Evolutionary conservation across 2,888 invertebrate genomes (phyloP).

Genomic region (Microplitis deprimator): DNA sequence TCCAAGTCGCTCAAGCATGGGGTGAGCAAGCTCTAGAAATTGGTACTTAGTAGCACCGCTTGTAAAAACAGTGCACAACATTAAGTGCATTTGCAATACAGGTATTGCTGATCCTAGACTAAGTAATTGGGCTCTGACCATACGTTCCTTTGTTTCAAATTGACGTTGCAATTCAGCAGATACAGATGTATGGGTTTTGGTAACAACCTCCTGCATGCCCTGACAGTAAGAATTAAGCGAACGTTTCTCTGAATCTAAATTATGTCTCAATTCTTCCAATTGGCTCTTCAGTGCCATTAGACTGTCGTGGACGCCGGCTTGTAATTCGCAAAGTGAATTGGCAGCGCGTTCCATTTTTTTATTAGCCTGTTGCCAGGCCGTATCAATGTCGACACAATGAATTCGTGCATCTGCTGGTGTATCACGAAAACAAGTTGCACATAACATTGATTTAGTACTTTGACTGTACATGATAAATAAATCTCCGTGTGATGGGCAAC

Average conservation of each 20-base stretch:
- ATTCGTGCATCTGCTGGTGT: constrained; percentile 78
- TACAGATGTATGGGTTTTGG: constrained; percentile 78
- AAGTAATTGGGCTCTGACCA: constrained; percentile 74
- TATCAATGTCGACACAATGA: constrained; percentile 82
- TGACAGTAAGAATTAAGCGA: constrained; percentile 79
- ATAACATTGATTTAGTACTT: constrained; percentile 80
- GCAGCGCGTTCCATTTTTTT: constrained; percentile 80
- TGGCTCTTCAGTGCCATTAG: constrained; percentile 78
- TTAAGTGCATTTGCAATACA: constrained; percentile 79
- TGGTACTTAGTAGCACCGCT: constrained; percentile 82
- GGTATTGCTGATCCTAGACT: constrained; percentile 77
- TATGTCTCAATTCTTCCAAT: constrained; percentile 78
- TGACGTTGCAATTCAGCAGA: constrained; percentile 80
- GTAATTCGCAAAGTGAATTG: constrained; percentile 74
- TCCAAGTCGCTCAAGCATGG: constrained; percentile 78
- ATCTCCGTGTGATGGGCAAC: constrained; percentile 80
- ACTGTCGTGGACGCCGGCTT: constrained; percentile 80
- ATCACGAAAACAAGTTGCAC: constrained; percentile 83
- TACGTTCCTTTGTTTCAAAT: constrained; percentile 74
- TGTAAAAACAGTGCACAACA: constrained; percentile 81
- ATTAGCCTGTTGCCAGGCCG: constrained; percentile 80
- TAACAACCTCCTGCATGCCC: constrained; percentile 78
- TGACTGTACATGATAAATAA: constrained; percentile 84
- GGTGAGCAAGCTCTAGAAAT: constrained; percentile 80
- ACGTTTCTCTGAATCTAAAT: constrained; percentile 78